Conservation (phyloP, 2,113 vertebrate species). For the Epinephelus lanceolatus region DNA sequence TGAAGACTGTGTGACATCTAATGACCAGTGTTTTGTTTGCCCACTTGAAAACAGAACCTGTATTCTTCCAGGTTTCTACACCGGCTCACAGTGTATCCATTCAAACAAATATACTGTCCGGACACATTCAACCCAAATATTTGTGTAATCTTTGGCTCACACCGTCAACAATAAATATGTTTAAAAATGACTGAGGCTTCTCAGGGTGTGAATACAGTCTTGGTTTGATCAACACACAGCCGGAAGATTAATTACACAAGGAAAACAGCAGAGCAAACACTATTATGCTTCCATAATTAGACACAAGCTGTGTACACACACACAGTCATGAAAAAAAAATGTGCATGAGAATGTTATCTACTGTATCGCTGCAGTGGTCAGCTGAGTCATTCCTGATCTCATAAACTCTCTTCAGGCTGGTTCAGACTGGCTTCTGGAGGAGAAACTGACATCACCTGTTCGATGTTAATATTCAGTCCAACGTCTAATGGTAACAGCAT, state of each 20-base stretch:
- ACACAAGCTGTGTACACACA: conserved; percentile 48
- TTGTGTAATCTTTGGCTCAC: neutral
- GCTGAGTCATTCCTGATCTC: conserved; percentile 46
- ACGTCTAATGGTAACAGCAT: conserved; percentile 11
- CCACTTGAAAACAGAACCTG: neutral
- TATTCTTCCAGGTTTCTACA: neutral
- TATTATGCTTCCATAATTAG: conserved; percentile 64
- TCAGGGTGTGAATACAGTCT: conserved; percentile 12
- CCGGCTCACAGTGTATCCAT: neutral
- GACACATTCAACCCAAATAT: neutral
- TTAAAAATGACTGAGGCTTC: conserved; percentile 16
- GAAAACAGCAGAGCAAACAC: conserved; percentile 60
- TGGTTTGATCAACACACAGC: conserved; percentile 55
- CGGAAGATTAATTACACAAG: conserved; percentile 60
- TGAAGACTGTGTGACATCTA: neutral
- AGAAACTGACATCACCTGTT: conserved; percentile 14
- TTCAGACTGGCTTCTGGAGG: neutral
- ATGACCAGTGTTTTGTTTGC: neutral
- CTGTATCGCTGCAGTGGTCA: conserved; percentile 49
- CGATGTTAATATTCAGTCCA: conserved; percentile 20
- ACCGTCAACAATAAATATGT: conserved; percentile 26
- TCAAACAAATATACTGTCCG: neutral
- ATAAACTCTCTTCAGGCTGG: neutral
- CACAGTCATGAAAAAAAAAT: conserved; percentile 40
- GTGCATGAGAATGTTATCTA: conserved; percentile 36